Percentiles rank a stretch among this genome's conserved stretches.
Evolutionary conservation across 2,888 invertebrate species (phyloP).

Genomic region (Tenthredo distinguenda): DNA sequence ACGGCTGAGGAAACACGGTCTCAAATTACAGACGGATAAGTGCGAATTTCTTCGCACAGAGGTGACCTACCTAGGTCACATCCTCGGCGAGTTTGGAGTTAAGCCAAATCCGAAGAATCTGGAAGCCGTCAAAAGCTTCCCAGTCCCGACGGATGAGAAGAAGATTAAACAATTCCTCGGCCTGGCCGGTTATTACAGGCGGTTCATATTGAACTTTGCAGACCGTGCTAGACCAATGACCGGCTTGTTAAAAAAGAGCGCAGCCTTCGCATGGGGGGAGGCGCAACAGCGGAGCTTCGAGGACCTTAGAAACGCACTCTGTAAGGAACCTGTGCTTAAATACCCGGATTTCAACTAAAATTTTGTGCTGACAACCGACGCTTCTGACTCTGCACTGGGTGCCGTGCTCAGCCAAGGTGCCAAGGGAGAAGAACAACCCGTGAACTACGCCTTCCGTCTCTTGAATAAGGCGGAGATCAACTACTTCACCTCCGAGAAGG

Average conservation of each 20-base stretch:
- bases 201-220: background rate
- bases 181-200: background rate
- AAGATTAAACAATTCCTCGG: conserved; percentile 5
- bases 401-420: background rate
- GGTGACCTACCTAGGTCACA: conserved; percentile 7
- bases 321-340: background rate
- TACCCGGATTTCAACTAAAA: background rate
- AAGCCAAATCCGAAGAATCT: background rate
- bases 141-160: too few species aligned
- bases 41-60: conserved; percentile 25
- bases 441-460: background rate
- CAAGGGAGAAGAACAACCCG: background rate
- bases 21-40: conserved; percentile 6
- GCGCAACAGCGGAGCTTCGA: conserved; percentile 6
- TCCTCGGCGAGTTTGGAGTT: background rate
- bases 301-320: background rate
- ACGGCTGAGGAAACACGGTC: background rate
- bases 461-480: background rate
- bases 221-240: background rate
- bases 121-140: conserved; percentile 7
- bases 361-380: background rate
- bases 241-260: background rate
- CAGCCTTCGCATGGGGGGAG: background rate
- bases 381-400: background rate
- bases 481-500: background rate